A percentile compares a stretch with the other conserved stretches of the same genome.
These are phyloP conservation scores for Gouania willdenowi DNA, from an alignment of 2,797 vertebrate species.

Conservation along the genomic window DNA sequence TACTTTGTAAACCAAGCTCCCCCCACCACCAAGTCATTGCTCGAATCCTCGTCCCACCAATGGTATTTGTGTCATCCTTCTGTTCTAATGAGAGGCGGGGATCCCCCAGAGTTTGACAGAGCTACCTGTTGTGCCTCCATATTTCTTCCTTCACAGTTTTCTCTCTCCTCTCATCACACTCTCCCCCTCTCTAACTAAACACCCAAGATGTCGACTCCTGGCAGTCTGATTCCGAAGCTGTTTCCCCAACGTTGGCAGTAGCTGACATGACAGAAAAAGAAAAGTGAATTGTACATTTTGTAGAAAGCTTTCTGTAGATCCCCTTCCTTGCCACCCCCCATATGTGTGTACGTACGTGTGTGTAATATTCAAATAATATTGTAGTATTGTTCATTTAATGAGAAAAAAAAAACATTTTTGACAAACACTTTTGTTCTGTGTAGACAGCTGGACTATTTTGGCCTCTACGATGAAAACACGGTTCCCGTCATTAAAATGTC, in stretches of 20 bases:
- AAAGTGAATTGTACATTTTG: slow-evolving; percentile 58
- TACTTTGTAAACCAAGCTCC: slow-evolving; percentile 29
- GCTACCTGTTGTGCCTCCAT: slow-evolving; percentile 63
- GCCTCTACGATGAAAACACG: too few species aligned
- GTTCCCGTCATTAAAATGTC: too few species aligned
- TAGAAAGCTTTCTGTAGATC: slow-evolving; percentile 41
- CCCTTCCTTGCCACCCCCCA: slow-evolving; percentile 28
- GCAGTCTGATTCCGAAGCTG: slow-evolving; percentile 70
- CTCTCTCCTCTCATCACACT: slow-evolving; percentile 1
- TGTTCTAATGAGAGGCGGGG: slow-evolving; percentile 72
- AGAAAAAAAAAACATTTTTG: too few species aligned
- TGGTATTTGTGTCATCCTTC: slow-evolving; percentile 56
- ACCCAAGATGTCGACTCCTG: slow-evolving; percentile 68
- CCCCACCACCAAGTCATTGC: slow-evolving; percentile 28
- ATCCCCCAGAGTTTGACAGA: slow-evolving; percentile 66
- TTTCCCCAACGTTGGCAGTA: slow-evolving; percentile 57
- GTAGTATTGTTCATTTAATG: too few species aligned
- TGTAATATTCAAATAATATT: too few species aligned
- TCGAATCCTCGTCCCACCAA: slow-evolving; percentile 37
- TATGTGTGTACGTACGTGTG: too few species aligned
- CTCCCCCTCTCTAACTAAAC: slow-evolving; percentile 47
- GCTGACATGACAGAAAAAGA: slow-evolving; percentile 66
- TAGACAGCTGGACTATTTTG: too few species aligned
- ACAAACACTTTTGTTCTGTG: too few species aligned
- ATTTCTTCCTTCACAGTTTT: slow-evolving; percentile 32